Conservation (phyloP, 2,888 invertebrate genomes). For the Thumatha senex region DNA sequence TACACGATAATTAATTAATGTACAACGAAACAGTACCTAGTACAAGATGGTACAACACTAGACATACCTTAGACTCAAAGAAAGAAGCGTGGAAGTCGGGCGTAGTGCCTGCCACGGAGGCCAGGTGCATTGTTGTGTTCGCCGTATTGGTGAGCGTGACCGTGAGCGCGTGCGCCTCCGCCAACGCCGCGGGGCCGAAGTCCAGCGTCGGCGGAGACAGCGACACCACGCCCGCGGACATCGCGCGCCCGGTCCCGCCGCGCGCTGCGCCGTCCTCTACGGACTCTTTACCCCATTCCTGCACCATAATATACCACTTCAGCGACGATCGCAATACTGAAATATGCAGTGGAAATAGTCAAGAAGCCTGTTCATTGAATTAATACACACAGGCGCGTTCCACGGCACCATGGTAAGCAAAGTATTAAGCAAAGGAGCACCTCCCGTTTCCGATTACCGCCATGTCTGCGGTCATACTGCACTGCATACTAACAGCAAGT, state of each 20-base stretch:
- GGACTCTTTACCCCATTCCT: constrained; percentile 64
- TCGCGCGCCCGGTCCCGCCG: constrained; percentile 28
- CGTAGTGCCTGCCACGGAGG: constrained; percentile 97
- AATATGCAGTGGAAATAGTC: too few relatives aligned
- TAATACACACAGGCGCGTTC: too few relatives aligned
- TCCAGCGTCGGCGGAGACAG: constrained; percentile 77
- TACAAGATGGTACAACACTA: not conserved
- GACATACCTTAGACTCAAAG: constrained; percentile 94
- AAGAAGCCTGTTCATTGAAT: too few relatives aligned
- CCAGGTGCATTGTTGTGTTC: constrained; percentile 94
- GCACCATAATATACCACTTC: not conserved
- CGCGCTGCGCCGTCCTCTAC: constrained; percentile 20
- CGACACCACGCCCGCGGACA: constrained; percentile 51
- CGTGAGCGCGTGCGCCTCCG: constrained; percentile 92
- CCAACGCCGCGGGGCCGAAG: constrained; percentile 89
- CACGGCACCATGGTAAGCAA: too few relatives aligned
- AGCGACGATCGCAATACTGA: not conserved
- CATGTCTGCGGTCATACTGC: too few relatives aligned
- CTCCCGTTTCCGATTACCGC: too few relatives aligned
- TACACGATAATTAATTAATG: too few relatives aligned
- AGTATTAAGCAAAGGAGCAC: too few relatives aligned
- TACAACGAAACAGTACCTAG: too few relatives aligned
- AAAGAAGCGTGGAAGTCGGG: constrained; percentile 98
- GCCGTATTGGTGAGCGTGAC: constrained; percentile 95
- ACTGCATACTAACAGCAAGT: too few relatives aligned